These are phyloP conservation scores for Pegoplata infirma DNA, from an alignment of 2,888 invertebrate species.

Conservation along the genomic window DNA sequence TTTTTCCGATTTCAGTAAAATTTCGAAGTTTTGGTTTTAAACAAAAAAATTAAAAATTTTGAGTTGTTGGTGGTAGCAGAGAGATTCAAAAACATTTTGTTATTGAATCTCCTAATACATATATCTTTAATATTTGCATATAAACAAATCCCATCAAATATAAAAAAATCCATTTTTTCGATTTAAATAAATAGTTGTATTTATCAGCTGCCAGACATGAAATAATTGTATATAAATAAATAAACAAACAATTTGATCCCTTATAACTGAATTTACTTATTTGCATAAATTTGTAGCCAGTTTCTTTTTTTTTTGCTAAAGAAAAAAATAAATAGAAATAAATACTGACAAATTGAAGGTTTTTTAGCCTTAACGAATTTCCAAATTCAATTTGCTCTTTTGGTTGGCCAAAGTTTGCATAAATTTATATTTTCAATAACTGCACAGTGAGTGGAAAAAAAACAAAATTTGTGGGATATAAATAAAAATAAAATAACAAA, in stretches of 20 bases:
- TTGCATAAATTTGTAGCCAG: slow-evolving; percentile 8
- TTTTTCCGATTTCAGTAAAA: too few relatives aligned
- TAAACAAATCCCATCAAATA: too few relatives aligned
- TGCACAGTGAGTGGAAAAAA: too few relatives aligned
- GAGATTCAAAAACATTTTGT: too few relatives aligned
- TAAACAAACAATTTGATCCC: background rate
- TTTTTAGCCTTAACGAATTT: background rate
- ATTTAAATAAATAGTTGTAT: background rate
- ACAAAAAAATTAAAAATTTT: too few relatives aligned
- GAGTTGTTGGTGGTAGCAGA: too few relatives aligned
- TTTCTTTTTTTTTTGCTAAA: background rate
- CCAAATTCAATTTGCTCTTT: background rate
- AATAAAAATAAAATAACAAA: too few relatives aligned
- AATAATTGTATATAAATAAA: background rate
- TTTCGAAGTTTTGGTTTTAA: too few relatives aligned
- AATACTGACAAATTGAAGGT: slow-evolving; percentile 8
- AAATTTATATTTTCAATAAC: background rate
- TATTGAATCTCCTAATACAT: too few relatives aligned
- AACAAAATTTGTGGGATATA: too few relatives aligned
- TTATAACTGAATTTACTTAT: background rate
- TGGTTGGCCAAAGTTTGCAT: background rate
- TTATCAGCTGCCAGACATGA: background rate
- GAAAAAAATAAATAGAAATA: background rate
- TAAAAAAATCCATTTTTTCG: background rate
- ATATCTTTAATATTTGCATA: too few relatives aligned